Evolutionary conservation across 2,113 vertebrate genomes (phyloP), one percentile per base, ranked within the genome.

Genomic region (Panthera uncia): DNA sequence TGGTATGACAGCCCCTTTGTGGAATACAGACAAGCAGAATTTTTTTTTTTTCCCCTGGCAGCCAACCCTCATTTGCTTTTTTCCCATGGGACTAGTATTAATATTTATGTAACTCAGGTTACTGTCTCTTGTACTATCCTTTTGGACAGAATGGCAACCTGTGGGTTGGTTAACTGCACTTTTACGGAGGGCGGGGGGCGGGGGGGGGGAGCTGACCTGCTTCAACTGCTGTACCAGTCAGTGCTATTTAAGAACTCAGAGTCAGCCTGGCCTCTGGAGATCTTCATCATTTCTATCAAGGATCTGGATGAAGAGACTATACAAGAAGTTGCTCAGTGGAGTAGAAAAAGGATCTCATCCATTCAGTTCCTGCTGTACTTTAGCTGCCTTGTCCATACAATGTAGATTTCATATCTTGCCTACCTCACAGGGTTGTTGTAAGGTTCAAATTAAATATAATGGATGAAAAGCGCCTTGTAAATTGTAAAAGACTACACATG

Each of bases 371-470:
- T 86, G 68, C 38, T 91, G 1, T 2, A 31, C 68, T 82, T 85
- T 52, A 63, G 55, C 55, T 71, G 73, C 27, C 33, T 89, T 83
- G 76, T 68, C 82, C 93, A 63, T 87, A 91, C 86, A 89, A 45
- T 73, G 38, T 1, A 45, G 57, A 88, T 94, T 92, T 96, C 27
- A 55, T 27, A 88, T 94, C 41, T 97, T 95, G 65, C 90, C 65
- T 89, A 95, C 33, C 88, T 96, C 52, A 96, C 33, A 96, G 78
- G 19, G 55, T 93, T 50, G 68, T 29, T 87, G 13, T 96, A 79
- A 95, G 79, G 57, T 78, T 97, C 79, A 96, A 85, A 94, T 94
- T 68, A 91, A 98, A 94, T 69, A 93, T 57, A 71, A 33, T 9
- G 63, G 83, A 76, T 91, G 41, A 97, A 88, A 97, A 95, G 45